phyloP scores from a whole-genome alignment of 2,888 invertebrate species.

The Rhingia campestris region DNA sequence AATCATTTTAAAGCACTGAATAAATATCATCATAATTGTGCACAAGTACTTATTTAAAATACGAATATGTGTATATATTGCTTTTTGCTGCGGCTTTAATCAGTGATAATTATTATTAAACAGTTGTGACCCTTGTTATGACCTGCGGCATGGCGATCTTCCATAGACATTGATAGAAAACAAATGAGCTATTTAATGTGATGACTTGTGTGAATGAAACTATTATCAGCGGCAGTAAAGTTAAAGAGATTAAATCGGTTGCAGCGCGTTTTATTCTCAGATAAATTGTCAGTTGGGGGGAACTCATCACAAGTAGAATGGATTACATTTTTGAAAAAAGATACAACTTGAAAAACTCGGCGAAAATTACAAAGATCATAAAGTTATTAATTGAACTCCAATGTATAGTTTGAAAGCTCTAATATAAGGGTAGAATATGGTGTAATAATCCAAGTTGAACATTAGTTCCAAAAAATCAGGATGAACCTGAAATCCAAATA shows the following conservation, averaged over 20 bases:
- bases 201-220: slow-evolving; percentile 55
- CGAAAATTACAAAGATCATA: neutral
- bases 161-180: slow-evolving; percentile 46
- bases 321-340: neutral
- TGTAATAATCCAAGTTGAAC: too few species aligned
- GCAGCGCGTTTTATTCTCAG: neutral
- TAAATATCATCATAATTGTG: slow-evolving; percentile 45
- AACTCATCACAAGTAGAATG: neutral
- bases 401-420: too few species aligned
- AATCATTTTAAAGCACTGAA: slow-evolving; percentile 47
- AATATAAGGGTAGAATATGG: too few species aligned
- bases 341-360: neutral
- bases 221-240: slow-evolving; percentile 49
- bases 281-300: neutral
- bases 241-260: slow-evolving; percentile 43
- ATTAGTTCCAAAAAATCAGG: too few species aligned
- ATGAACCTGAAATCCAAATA: neutral
- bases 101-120: slow-evolving; percentile 82
- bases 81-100: slow-evolving; percentile 74
- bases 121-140: slow-evolving; percentile 79
- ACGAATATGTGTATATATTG: neutral
- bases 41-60: slow-evolving; percentile 36
- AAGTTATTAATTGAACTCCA: too few species aligned
- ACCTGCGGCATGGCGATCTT: slow-evolving; percentile 75
- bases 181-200: slow-evolving; percentile 64